Percentiles rank a stretch among this genome's conserved stretches.
Conservation (phyloP, 2,113 vertebrate species). For the Leptocoma aspasia region DNA sequence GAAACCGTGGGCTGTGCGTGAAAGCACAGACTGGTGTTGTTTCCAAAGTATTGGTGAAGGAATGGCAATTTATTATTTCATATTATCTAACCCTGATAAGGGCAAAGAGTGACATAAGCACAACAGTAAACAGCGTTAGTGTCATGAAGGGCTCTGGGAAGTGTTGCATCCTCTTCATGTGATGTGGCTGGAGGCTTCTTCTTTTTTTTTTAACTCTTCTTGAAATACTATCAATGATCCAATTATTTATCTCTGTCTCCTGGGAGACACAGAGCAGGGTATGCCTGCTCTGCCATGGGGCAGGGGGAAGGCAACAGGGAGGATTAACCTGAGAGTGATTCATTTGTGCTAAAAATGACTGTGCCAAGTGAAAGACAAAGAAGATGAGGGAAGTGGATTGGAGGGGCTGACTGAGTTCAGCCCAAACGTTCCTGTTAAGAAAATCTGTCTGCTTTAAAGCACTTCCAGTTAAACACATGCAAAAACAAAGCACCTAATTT, state of each 20-base stretch:
- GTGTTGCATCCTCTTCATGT: neutral
- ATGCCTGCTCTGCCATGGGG: neutral
- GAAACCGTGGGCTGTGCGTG: accelerated
- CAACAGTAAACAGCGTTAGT: neutral
- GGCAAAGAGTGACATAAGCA: neutral
- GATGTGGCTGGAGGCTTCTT: neutral
- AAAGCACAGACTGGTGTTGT: neutral
- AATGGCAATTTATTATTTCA: neutral
- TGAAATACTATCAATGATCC: neutral
- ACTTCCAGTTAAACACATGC: neutral
- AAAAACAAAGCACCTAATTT: neutral
- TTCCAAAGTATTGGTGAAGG: neutral
- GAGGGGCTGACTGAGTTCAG: neutral
- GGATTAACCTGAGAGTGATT: neutral
- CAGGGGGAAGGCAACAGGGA: neutral
- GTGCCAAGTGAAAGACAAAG: neutral
- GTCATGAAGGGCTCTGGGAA: neutral
- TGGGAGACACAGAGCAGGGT: neutral
- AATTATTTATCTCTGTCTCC: neutral
- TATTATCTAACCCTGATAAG: neutral
- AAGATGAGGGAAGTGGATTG: neutral
- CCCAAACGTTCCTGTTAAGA: neutral
- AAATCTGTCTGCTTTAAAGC: neutral
- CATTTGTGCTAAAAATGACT: neutral
- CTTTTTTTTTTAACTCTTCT: neutral